Evolutionary conservation across 2,797 vertebrate species (phyloP).

Genomic region (Sus cebifrons): DNA sequence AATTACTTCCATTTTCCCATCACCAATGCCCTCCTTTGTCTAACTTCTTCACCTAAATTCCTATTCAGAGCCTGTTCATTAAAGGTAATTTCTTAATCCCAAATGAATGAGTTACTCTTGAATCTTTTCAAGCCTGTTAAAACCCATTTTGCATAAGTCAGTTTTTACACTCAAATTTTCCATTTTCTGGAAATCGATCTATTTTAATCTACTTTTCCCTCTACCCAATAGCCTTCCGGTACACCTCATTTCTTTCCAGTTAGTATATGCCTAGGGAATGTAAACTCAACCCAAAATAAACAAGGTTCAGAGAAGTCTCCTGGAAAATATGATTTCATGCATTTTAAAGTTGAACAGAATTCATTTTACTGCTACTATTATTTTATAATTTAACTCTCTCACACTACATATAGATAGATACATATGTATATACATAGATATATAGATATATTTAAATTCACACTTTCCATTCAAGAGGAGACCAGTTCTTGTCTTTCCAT

Average conservation of each 20-base stretch:
- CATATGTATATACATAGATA: neutral
- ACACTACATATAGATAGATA: neutral
- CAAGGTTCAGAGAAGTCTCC: neutral
- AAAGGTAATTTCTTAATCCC: slow-evolving; percentile 32
- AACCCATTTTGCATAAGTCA: slow-evolving; percentile 31
- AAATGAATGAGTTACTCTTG: neutral
- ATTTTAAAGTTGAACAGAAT: neutral
- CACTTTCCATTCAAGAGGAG: neutral
- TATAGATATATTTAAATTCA: neutral
- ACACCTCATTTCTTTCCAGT: neutral
- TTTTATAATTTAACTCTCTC: slow-evolving; percentile 11
- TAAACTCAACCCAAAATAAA: slow-evolving; percentile 15
- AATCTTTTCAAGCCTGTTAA: slow-evolving; percentile 14
- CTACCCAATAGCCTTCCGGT: neutral
- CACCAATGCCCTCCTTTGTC: neutral
- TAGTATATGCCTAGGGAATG: neutral
- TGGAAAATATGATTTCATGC: slow-evolving; percentile 34
- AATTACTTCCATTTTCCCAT: slow-evolving; percentile 13
- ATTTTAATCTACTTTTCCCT: neutral
- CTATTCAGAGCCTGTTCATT: slow-evolving; percentile 28
- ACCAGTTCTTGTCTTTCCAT: neutral
- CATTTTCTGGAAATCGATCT: slow-evolving; percentile 49
- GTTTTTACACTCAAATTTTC: neutral
- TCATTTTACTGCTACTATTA: slow-evolving; percentile 16
- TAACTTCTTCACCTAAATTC: slow-evolving; percentile 15